Evolutionary conservation across 2,113 vertebrate genomes (phyloP).

Genomic region (Nannobrachium achirus): DNA sequence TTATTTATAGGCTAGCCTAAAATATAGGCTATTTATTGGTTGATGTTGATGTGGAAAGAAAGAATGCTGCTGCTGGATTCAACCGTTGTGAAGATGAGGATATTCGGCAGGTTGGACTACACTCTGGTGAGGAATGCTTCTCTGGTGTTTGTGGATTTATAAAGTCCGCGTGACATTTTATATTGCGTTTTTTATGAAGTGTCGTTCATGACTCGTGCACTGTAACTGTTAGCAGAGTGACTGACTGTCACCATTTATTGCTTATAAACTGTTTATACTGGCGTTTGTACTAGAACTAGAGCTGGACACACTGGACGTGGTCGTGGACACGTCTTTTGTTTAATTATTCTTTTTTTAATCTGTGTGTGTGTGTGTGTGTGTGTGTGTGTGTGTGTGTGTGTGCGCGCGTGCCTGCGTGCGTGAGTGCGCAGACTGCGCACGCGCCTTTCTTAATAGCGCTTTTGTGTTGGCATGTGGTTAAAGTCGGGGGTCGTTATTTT

Average conservation of each 20-base stretch:
- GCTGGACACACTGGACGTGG: too few relatives aligned
- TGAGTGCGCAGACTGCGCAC: background rate
- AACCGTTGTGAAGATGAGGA: conserved; percentile 80
- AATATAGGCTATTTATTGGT: too few relatives aligned
- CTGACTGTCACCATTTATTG: too few relatives aligned
- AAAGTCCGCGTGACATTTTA: background rate
- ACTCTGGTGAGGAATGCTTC: conserved; percentile 79
- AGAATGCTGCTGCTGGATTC: conserved; percentile 70
- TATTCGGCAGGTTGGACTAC: conserved; percentile 80
- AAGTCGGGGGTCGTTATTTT: too few relatives aligned
- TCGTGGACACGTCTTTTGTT: background rate
- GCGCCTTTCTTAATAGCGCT: too few relatives aligned
- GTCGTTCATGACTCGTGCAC: too few relatives aligned
- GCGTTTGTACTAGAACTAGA: too few relatives aligned
- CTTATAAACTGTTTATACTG: too few relatives aligned
- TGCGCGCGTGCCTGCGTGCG: background rate
- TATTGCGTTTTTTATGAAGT: background rate
- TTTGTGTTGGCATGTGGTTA: too few relatives aligned
- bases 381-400: conserved; percentile 1
- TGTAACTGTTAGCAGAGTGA: background rate
- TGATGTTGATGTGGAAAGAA: too few relatives aligned
- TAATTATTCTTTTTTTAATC: background rate
- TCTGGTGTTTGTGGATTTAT: background rate
- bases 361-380: background rate
- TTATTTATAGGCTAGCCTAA: background rate